Evolutionary conservation across 2,797 vertebrate genomes (phyloP).

Genomic region (Muscicapa comitata): DNA sequence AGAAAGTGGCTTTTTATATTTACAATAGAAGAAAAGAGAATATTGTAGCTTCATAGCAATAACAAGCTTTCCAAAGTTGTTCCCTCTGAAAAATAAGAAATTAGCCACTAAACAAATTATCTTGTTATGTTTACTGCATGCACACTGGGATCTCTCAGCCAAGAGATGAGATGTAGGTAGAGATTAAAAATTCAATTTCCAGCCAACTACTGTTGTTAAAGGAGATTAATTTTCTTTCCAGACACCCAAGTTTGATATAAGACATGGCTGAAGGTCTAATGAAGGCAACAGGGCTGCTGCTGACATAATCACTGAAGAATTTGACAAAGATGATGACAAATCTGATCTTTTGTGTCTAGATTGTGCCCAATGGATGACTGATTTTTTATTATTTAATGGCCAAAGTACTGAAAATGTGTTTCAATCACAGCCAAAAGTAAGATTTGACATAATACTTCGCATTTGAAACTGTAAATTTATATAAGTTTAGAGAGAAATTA

Average conservation of each 20-base stretch:
- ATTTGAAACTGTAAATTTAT: not conserved
- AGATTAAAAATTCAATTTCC: not conserved
- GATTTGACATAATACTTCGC: not conserved
- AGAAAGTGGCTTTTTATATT: not conserved
- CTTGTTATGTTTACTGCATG: not conserved
- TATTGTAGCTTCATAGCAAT: not conserved
- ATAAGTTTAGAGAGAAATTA: not conserved
- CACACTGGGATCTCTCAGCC: not conserved
- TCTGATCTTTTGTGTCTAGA: not conserved
- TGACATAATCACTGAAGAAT: not conserved
- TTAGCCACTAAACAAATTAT: not conserved
- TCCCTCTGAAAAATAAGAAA: not conserved
- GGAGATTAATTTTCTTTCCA: not conserved
- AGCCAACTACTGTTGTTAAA: not conserved
- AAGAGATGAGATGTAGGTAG: not conserved
- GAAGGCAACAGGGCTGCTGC: not conserved
- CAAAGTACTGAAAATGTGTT: not conserved
- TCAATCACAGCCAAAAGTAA: not conserved
- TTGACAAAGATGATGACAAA: not conserved
- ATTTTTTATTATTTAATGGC: not conserved
- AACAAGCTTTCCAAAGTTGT: not conserved
- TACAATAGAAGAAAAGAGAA: not conserved
- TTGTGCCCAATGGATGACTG: not conserved
- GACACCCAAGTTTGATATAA: not conserved
- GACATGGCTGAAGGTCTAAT: not conserved